These are phyloP conservation scores for Buathra laborator DNA, from an alignment of 2,888 invertebrate genomes.

Conservation along the genomic window DNA sequence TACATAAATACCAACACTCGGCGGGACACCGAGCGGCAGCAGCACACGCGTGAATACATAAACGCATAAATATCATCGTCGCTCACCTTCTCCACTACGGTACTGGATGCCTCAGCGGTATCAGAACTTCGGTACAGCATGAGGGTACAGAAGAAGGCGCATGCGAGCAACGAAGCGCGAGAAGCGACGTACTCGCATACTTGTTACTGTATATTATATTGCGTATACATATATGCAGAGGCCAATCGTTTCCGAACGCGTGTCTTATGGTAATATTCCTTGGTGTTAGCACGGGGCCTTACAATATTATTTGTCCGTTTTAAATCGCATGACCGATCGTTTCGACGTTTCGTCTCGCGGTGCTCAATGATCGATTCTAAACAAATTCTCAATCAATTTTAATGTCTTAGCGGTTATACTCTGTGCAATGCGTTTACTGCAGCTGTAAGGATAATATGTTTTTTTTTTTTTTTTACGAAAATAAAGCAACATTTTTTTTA, in stretches of 20 bases:
- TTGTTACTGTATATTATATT: slow-evolving; percentile 3
- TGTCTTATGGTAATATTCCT: slow-evolving; percentile 82
- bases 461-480: too few relatives aligned
- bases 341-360: slow-evolving; percentile 68
- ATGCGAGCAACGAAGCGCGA: slow-evolving; percentile 14
- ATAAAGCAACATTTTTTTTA: too few relatives aligned
- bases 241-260: slow-evolving; percentile 71
- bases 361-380: slow-evolving; percentile 60
- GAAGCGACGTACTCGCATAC: slow-evolving; percentile 15
- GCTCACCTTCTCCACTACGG: slow-evolving; percentile 36
- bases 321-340: slow-evolving; percentile 77
- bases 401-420: too few relatives aligned
- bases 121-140: slow-evolving; percentile 20
- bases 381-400: neutral
- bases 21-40: slow-evolving; percentile 71
- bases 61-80: slow-evolving; percentile 80
- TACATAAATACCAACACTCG: slow-evolving; percentile 79
- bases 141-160: slow-evolving; percentile 10
- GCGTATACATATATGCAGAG: slow-evolving; percentile 10
- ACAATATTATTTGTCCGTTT: slow-evolving; percentile 81
- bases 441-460: too few relatives aligned
- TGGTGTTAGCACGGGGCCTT: slow-evolving; percentile 79
- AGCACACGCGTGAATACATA: slow-evolving; percentile 79
- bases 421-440: too few relatives aligned
- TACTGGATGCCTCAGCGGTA: slow-evolving; percentile 33